These are phyloP conservation scores for Falco concolor DNA, from an alignment of 2,797 vertebrate species.

Conservation along the genomic window DNA sequence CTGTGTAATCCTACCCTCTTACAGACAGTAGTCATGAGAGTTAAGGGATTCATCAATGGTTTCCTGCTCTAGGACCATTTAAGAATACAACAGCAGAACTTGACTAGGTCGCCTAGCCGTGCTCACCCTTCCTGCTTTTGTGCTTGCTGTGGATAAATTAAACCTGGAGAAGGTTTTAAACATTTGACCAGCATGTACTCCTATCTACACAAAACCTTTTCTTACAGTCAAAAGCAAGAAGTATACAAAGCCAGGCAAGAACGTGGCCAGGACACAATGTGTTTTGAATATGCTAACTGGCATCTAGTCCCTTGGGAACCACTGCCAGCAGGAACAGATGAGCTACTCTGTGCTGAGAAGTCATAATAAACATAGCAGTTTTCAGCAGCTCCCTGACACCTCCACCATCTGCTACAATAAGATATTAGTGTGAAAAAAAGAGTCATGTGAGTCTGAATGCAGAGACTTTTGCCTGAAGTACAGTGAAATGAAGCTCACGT, in stretches of 20 bases:
- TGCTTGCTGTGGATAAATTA: background rate
- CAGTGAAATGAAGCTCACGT: background rate
- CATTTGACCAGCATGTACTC: background rate
- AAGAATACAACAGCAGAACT: background rate
- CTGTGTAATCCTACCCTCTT: background rate
- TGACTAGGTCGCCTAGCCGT: background rate
- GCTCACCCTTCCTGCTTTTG: background rate
- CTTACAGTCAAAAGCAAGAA: background rate
- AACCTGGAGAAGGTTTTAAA: background rate
- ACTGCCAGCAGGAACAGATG: slow-evolving; percentile 42
- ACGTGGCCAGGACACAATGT: background rate
- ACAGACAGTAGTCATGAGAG: background rate
- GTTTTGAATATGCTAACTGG: slow-evolving; percentile 3
- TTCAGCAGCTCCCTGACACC: slow-evolving; percentile 42
- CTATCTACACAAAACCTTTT: background rate
- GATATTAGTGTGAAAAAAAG: slow-evolving; percentile 1
- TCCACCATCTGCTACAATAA: slow-evolving; percentile 14
- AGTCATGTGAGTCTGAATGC: background rate
- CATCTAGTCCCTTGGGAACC: background rate
- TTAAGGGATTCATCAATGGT: background rate
- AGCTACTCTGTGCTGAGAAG: background rate
- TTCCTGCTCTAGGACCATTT: background rate
- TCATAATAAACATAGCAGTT: slow-evolving; percentile 18
- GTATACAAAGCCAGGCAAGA: background rate
- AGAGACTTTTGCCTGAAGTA: background rate